Evolutionary conservation across 2,797 vertebrate genomes (phyloP).

Genomic region (Todus mexicanus): DNA sequence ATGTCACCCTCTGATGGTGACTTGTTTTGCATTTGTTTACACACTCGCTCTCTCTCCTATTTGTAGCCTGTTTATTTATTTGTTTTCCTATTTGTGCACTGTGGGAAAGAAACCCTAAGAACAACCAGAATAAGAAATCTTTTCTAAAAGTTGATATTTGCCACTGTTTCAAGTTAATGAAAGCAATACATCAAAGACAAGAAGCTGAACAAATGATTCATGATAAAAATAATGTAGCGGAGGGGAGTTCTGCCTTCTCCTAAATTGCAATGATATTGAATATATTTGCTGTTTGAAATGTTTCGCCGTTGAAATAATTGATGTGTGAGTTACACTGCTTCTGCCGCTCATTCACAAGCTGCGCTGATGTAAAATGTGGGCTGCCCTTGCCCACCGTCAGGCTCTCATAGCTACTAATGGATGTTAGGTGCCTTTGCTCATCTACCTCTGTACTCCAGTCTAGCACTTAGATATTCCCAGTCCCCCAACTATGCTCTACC

Average conservation of each 20-base stretch:
- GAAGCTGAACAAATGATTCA: slow-evolving; percentile 1
- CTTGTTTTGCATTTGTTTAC: neutral
- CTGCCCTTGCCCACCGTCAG: neutral
- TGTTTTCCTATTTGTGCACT: neutral
- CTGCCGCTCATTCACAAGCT: neutral
- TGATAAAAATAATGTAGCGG: neutral
- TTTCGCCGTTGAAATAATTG: neutral
- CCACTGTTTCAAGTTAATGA: slow-evolving; percentile 1
- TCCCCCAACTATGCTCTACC: neutral
- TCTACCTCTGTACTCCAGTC: neutral
- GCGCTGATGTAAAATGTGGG: neutral
- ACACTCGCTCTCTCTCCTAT: fast-evolving
- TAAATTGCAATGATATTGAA: neutral
- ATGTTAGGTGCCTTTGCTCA: neutral
- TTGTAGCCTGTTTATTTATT: neutral
- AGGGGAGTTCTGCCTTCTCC: neutral
- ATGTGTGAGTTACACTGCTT: neutral
- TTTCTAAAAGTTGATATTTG: neutral
- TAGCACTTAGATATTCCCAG: neutral
- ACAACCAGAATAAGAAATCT: neutral
- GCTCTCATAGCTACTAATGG: neutral
- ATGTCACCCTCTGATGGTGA: neutral
- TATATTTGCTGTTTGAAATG: neutral
- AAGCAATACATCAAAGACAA: slow-evolving; percentile 28
- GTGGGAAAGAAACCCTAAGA: neutral